These are phyloP conservation scores for Apis dorsata DNA, from an alignment of 1,140 invertebrate species.

Conservation along the genomic window DNA sequence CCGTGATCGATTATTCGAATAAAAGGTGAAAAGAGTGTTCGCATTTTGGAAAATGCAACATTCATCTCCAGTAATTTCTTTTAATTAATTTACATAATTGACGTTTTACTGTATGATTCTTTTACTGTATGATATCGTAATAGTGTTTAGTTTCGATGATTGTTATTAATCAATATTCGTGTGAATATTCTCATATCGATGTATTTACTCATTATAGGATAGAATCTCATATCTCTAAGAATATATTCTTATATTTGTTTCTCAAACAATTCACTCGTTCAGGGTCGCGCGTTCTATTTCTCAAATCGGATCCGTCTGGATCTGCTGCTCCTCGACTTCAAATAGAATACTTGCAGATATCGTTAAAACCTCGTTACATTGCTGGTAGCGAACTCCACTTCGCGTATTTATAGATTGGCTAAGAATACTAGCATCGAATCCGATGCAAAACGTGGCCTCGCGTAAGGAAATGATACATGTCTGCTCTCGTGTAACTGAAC, in stretches of 20 bases:
- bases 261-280: conserved; percentile 4
- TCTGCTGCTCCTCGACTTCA: conserved; percentile 22
- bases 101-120: too few species aligned
- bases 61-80: too few species aligned
- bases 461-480: background rate
- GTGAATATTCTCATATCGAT: too few species aligned
- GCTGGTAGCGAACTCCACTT: conserved; percentile 11
- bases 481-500: background rate
- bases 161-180: too few species aligned
- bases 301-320: conserved; percentile 28
- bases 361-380: conserved; percentile 22
- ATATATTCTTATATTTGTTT: background rate
- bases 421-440: conserved; percentile 22
- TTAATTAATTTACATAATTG: too few species aligned
- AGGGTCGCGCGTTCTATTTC: conserved; percentile 48
- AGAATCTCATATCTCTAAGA: background rate
- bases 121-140: too few species aligned
- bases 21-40: too few species aligned
- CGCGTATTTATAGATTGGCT: conserved; percentile 21
- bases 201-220: too few species aligned
- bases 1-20: too few species aligned
- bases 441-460: conserved; percentile 24
- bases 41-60: too few species aligned
- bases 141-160: too few species aligned
- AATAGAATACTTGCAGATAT: conserved; percentile 54